Evolutionary conservation across 2,888 invertebrate species (phyloP), one percentile per base, ranked within the genome.

Genomic region (Ashinkailepas kermadecensis): DNA sequence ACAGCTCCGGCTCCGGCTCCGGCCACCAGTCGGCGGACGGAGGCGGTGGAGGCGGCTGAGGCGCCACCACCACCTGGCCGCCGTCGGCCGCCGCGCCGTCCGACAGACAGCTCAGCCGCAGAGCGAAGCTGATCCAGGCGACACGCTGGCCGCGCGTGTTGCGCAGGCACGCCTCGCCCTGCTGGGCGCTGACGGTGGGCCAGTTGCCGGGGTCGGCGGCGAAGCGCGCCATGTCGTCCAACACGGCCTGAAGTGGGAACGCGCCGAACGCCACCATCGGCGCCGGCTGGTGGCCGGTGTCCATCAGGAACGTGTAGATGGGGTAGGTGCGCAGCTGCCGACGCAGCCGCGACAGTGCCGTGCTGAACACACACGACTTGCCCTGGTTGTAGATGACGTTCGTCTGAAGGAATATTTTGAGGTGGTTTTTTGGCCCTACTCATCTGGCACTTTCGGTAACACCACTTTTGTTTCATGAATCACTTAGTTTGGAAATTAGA

Each of bases 201-300:
- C 58, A n/a, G 58, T 25, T 57, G 25, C 23, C 3, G 15, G n/a
- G 58, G 25, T 12, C 58, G 10, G 8, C 21, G 6, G n/a, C 3
- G 25, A 57, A 59, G 9, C 15, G 4, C 21, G 13, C 4, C 58
- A 79, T 23, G 79, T 79, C 79, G 10, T 57, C 58, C 25, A 79
- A 23, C 13, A 59, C 79, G 8, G 79, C 25, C 13, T 79, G 79
- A 12, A 79, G 79, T 0, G 79, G 79, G n/a, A 79, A 79, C 7
- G 79, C n/a, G n/a, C 79, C 79, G n/a, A 79, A 79, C n/a, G 79
- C 79, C 23, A 79, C 58, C 58, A 79, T 57, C 12, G 79, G 58
- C 4, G 79, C 79, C 0, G 79, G 79, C 21, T 74, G 74, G 4
- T 18, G 18, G 1, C 74, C 74, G 0, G 74, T 74, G 56, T 74